Evolutionary conservation across 1,140 invertebrate species (phyloP).

Genomic region (Trichoplusia ni): DNA sequence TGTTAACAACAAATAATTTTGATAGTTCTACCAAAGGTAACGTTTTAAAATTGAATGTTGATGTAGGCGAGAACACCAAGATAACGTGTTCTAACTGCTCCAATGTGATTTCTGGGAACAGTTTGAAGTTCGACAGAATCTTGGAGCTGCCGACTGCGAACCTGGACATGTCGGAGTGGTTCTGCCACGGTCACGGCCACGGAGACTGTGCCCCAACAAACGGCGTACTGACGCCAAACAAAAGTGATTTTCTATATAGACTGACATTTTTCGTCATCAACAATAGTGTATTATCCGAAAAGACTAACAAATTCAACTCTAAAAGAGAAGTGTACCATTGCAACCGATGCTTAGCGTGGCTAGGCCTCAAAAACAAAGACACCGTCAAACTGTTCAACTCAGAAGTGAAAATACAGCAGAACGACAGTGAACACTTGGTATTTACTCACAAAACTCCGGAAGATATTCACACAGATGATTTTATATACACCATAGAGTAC

Average conservation of each 20-base stretch:
- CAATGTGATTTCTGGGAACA: constrained; percentile 65
- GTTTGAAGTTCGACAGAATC: constrained; percentile 76
- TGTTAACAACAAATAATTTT: constrained; percentile 59
- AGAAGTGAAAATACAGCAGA: constrained; percentile 63
- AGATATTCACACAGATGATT: constrained; percentile 67
- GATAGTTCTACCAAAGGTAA: constrained; percentile 48
- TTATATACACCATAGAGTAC: constrained; percentile 77
- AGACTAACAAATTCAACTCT: constrained; percentile 69
- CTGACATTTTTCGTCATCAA: constrained; percentile 79
- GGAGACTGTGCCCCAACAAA: constrained; percentile 37
- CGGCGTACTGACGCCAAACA: constrained; percentile 66
- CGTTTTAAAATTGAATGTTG: constrained; percentile 65
- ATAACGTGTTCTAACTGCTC: constrained; percentile 81
- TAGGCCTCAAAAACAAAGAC: constrained; percentile 75
- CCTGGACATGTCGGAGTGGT: constrained; percentile 82
- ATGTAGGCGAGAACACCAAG: constrained; percentile 57
- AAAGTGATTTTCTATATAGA: constrained; percentile 78
- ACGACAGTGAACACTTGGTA: constrained; percentile 48
- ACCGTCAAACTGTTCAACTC: constrained; percentile 76
- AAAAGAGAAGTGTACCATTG: constrained; percentile 78
- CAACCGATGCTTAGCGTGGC: constrained; percentile 80
- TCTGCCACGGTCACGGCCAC: constrained; percentile 77
- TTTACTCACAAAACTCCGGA: constrained; percentile 53
- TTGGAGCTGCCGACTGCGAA: constrained; percentile 81
- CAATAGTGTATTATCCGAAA: constrained; percentile 59